Evolutionary conservation across 2,113 vertebrate species (phyloP).

Genomic region (Polypterus senegalus): DNA sequence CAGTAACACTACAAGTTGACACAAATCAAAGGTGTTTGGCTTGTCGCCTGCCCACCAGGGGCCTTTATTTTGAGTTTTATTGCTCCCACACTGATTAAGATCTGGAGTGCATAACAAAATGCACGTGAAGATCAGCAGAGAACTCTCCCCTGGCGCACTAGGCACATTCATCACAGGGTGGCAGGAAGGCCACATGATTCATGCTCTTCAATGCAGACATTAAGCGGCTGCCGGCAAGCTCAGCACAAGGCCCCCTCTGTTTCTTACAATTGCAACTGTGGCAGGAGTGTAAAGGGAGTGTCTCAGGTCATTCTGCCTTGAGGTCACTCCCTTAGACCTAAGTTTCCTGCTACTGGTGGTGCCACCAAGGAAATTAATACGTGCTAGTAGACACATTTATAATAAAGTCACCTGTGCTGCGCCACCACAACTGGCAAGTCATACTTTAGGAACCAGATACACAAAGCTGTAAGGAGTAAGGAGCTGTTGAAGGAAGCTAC

Average conservation of each 20-base stretch:
- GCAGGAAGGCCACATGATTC: slow-evolving; percentile 16
- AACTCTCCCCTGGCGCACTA: slow-evolving; percentile 27
- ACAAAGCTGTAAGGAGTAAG: too few species aligned
- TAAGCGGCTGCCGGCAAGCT: not conserved
- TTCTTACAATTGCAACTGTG: not conserved
- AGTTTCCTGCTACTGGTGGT: too few species aligned
- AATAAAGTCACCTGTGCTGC: not conserved
- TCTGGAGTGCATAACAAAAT: slow-evolving; percentile 49
- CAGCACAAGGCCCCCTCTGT: not conserved
- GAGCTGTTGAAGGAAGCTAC: too few species aligned
- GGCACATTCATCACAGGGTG: slow-evolving; percentile 22
- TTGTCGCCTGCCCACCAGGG: not conserved
- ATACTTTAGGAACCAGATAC: too few species aligned
- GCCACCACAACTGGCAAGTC: not conserved
- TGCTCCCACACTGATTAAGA: slow-evolving; percentile 56
- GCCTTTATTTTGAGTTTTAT: slow-evolving; percentile 23
- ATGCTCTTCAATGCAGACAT: not conserved
- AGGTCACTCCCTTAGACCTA: too few species aligned
- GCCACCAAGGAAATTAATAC: too few species aligned
- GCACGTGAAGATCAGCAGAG: slow-evolving; percentile 38
- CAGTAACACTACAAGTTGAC: slow-evolving; percentile 33
- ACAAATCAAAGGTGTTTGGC: not conserved
- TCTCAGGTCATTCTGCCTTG: too few species aligned
- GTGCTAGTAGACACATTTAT: too few species aligned
- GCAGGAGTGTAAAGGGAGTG: not conserved